Evolutionary conservation across 1,140 invertebrate genomes (phyloP), one percentile per base, ranked within the genome.

Genomic region (Coelopa frigida): DNA sequence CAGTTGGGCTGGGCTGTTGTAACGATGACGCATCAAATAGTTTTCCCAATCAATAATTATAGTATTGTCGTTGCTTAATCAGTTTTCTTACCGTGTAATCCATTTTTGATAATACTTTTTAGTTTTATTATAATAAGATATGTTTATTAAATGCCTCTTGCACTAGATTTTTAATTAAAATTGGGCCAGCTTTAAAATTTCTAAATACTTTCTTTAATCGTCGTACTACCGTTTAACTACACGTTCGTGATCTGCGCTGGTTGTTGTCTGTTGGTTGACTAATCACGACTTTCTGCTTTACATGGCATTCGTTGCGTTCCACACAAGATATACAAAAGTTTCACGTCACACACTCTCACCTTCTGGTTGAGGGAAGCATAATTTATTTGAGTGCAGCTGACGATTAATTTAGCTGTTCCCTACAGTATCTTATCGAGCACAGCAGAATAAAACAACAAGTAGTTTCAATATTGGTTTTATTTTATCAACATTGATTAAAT

Each of bases 1-100:
- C 75, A n/a, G 81, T 83, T 37, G 80, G 80, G 29, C 73, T 69
- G 41, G 73, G 68, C 75, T 79, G 43, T 18, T n/a, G n/a, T n/a
- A n/a, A n/a, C n/a, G n/a, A n/a, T n/a, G n/a, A n/a, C n/a, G n/a
- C n/a, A n/a, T n/a, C n/a, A n/a, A n/a, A n/a, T n/a, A n/a, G n/a
- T n/a, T n/a, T n/a, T n/a, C n/a, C n/a, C n/a, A n/a, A n/a, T n/a
- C n/a, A n/a, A n/a, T n/a, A n/a, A n/a, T n/a, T n/a, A n/a, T n/a
- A n/a, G n/a, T n/a, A n/a, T n/a, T n/a, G 7, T n/a, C 14, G 20
- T 29, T 27, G 10, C 18, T 23, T 11, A 42, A 29, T 29, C 5
- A 15, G 15, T 20, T 23, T 33, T 29, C 42, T 44, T 20, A 44
- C 42, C 21, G 27, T 33, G 42, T 44, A 44, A 44, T 44, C 42